These are phyloP conservation scores for Lanistes nyassanus DNA, from an alignment of 1,140 invertebrate species.

Conservation along the genomic window DNA sequence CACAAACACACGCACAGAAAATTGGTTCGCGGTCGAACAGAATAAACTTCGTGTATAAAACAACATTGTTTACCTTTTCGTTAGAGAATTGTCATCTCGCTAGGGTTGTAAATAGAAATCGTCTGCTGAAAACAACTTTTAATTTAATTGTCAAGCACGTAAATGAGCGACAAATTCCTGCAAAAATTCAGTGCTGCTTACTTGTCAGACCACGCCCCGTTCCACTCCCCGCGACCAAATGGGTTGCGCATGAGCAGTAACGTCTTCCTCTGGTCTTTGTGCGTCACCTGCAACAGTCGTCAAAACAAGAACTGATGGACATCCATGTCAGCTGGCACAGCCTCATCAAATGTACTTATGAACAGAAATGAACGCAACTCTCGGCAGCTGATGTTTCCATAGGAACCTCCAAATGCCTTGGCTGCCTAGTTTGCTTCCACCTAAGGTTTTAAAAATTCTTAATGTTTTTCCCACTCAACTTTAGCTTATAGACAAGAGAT, in stretches of 20 bases:
- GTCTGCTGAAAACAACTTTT: too few species aligned
- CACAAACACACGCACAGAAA: neutral
- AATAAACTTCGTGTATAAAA: neutral
- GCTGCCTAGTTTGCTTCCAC: neutral
- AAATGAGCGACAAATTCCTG: too few species aligned
- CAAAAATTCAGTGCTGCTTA: conserved; percentile 57
- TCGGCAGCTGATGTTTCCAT: neutral
- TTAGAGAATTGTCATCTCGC: too few species aligned
- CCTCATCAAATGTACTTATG: too few species aligned
- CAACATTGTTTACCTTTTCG: neutral
- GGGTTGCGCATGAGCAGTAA: conserved; percentile 72
- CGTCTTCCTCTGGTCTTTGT: conserved; percentile 25
- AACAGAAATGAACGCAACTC: too few species aligned
- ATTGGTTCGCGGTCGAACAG: neutral
- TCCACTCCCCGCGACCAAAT: conserved; percentile 74
- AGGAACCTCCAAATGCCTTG: neutral
- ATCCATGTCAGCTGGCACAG: too few species aligned
- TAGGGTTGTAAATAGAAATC: too few species aligned
- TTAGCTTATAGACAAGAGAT: neutral
- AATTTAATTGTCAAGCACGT: too few species aligned
- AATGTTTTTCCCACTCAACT: neutral
- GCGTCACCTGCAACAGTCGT: conserved; percentile 31
- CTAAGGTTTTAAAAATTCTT: neutral
- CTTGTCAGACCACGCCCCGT: conserved; percentile 70
- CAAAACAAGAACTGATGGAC: too few species aligned